Evolutionary conservation across 2,113 vertebrate species (phyloP), one percentile per base, ranked within the genome.

Genomic region (Embiotoca jacksoni): DNA sequence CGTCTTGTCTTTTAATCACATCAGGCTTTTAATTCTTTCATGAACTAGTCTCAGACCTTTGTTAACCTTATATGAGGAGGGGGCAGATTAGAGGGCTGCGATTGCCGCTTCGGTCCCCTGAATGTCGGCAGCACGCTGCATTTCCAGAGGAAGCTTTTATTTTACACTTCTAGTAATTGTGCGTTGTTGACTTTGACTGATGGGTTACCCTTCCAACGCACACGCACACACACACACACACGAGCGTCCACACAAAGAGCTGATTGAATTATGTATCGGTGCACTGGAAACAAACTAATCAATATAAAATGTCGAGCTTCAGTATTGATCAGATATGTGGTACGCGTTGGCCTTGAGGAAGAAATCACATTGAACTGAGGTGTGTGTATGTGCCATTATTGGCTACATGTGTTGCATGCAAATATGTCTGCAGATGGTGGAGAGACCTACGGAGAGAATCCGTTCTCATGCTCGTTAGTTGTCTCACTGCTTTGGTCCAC

Each of bases 11-110:
- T 87, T 86, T 83, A 89, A 93, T 92, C 82, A 70, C 81, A 88
- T 89, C 85, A 15, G 65, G 57, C 78, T 88, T 87, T 86, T 88
- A 76, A 88, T 92, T 90, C 84, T 92, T 90, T 87, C 78, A 86
- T 90, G 84, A 88, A 87, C 83, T 79, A 46, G 62, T 83, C 78
- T 81, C 35, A 1, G 57, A 54, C 68, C 73, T 80, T 66, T 87
- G 66, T 82, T 77, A 85, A 86, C 84, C 86, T 89, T 93, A 92
- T 56, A 85, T 77, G 82, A 72, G 63, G 78, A 67, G 36, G 37
- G 11, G 57, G 39, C 8, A 67, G 72, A 85, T 75, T 60, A 67
- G 69, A 71, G 72, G 35, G 75, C 53, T 13, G 63, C 16, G 76
- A 86, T 63, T 70, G 56, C 64, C 3, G 15, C 31, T 68, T 62